These are phyloP conservation scores for Drosophila austrosaltans DNA, from an alignment of 2,888 invertebrate species.

Conservation along the genomic window DNA sequence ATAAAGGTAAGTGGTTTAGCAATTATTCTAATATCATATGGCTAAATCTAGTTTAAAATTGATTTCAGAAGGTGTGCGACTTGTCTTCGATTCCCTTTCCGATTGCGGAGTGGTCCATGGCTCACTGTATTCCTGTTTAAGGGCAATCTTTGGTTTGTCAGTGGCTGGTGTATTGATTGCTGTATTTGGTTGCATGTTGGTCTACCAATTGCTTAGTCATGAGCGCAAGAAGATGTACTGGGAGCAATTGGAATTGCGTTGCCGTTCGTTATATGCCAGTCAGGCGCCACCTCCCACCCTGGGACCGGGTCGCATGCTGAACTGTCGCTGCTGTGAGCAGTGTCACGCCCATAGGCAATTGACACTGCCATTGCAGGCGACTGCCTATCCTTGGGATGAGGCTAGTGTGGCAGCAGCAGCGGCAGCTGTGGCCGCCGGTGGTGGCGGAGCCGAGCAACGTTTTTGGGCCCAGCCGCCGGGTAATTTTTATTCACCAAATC, in stretches of 20 bases:
- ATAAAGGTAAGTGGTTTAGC: constrained; percentile 73
- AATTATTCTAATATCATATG: background rate
- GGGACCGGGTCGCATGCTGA: constrained; percentile 69
- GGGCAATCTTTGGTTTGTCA: constrained; percentile 95
- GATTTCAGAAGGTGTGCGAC: constrained; percentile 86
- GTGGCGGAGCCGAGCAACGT: constrained; percentile 79
- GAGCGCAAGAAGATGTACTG: constrained; percentile 98
- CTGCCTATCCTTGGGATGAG: constrained; percentile 86
- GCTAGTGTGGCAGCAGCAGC: constrained; percentile 72
- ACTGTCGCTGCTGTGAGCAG: constrained; percentile 89
- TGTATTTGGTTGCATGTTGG: constrained; percentile 96
- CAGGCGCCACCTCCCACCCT: constrained; percentile 81
- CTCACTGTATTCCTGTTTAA: constrained; percentile 92
- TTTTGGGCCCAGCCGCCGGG: constrained; percentile 87
- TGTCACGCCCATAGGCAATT: constrained; percentile 85
- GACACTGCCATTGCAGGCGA: constrained; percentile 84
- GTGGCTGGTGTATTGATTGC: constrained; percentile 95
- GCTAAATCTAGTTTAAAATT: constrained; percentile 8
- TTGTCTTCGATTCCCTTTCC: constrained; percentile 93
- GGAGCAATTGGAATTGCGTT: constrained; percentile 94
- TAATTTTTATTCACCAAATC: constrained; percentile 93
- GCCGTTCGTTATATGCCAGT: constrained; percentile 89
- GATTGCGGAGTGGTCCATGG: constrained; percentile 96
- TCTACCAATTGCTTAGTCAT: constrained; percentile 94
- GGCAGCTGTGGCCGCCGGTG: constrained; percentile 82